Evolutionary conservation across 2,797 vertebrate species (phyloP).

Genomic region (Pangasius mekongensis): DNA sequence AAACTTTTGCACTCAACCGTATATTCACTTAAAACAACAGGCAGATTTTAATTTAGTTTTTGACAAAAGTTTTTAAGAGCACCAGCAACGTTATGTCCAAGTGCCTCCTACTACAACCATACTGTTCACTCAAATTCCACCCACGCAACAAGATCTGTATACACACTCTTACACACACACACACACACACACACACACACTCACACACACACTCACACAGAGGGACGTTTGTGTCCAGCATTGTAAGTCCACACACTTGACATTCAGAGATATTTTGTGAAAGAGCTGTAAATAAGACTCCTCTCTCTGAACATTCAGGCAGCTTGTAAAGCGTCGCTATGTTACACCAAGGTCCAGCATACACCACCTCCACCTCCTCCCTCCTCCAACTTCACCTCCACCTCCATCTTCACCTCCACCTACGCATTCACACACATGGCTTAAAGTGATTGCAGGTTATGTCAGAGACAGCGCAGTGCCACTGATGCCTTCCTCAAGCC

Average conservation of each 20-base stretch:
- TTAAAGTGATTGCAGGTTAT: background rate
- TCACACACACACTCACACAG: background rate
- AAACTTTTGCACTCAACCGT: background rate
- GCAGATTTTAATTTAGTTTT: background rate
- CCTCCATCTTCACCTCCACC: too few species aligned
- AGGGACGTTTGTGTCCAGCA: background rate
- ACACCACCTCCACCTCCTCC: background rate
- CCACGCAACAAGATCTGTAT: slow-evolving; percentile 44
- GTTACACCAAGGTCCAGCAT: background rate
- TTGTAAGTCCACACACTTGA: slow-evolving; percentile 23
- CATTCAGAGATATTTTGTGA: slow-evolving; percentile 39
- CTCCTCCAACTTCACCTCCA: background rate
- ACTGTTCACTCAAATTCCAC: slow-evolving; percentile 34
- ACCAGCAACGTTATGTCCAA: slow-evolving; percentile 25
- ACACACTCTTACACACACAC: slow-evolving; percentile 42
- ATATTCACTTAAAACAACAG: background rate
- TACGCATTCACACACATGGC: background rate
- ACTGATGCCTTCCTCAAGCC: background rate
- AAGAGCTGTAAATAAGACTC: slow-evolving; percentile 44
- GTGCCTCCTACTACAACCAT: slow-evolving; percentile 32
- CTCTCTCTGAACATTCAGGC: slow-evolving; percentile 24
- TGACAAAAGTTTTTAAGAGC: background rate
- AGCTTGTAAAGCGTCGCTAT: background rate
- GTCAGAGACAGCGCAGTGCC: background rate
- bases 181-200: background rate